Percentiles rank a stretch among this genome's conserved stretches.
Evolutionary conservation across 2,797 vertebrate genomes (phyloP).

Genomic region (Glyptemys insculpta): DNA sequence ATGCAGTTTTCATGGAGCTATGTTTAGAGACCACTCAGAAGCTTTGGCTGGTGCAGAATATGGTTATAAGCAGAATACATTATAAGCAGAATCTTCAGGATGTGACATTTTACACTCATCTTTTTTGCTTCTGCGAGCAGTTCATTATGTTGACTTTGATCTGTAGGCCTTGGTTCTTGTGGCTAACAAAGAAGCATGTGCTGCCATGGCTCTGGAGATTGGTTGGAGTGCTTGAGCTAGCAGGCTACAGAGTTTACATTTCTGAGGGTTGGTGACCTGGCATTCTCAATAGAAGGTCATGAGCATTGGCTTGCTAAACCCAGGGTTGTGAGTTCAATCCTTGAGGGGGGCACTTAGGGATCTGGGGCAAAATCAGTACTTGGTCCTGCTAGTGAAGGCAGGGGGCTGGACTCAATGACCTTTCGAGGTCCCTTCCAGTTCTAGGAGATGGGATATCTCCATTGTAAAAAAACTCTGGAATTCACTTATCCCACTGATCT

Average conservation of each 20-base stretch:
- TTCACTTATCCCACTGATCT: background rate
- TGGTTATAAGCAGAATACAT: background rate
- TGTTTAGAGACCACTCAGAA: background rate
- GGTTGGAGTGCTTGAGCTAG: rapidly evolving
- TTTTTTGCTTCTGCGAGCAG: rapidly evolving
- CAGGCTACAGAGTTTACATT: background rate
- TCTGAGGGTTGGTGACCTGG: background rate
- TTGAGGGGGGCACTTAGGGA: too few species aligned
- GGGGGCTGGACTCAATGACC: too few species aligned
- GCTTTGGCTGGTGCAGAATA: background rate
- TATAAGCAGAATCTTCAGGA: background rate
- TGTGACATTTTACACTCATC: background rate
- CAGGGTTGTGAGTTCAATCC: too few species aligned
- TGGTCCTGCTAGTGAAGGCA: too few species aligned
- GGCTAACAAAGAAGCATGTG: background rate
- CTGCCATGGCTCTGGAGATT: background rate
- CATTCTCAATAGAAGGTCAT: background rate
- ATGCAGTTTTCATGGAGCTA: background rate
- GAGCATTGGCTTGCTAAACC: too few species aligned
- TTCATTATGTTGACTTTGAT: background rate
- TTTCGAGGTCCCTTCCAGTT: too few species aligned
- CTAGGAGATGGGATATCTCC: too few species aligned
- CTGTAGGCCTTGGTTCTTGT: background rate
- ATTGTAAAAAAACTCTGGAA: background rate
- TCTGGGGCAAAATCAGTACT: too few species aligned